Base-by-base conservation (phyloP, 2,797 vertebrate genomes). In the Sebastes jordani region DNA sequence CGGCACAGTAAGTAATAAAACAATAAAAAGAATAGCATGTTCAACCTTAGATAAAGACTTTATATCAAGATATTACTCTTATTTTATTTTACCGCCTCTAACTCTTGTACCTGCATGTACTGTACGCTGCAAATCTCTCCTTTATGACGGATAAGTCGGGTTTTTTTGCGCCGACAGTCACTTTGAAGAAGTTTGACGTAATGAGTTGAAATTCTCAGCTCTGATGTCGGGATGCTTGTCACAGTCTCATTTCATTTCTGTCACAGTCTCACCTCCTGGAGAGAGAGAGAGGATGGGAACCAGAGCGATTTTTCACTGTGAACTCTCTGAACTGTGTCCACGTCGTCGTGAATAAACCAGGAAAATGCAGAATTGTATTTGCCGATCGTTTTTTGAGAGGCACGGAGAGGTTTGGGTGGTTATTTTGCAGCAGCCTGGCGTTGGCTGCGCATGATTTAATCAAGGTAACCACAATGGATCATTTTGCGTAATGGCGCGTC, bases 401-500 rank as follows among this genome's bases (percentile, higher is more conserved):
- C 60, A 2, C 55, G 0, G 14, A 42, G 71, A 70, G 30, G 29
- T n/a, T 11, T 68, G 30, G 58, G 74, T 66, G 59, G 25, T 29
- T 74, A 25, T 62, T 59, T 30, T 55, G 79, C 52, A 46, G 80
- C 81, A 30, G 55, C 42, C 23, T 59, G 56, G 27, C 20, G 16
- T 55, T 42, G 18, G 59, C 60, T 69, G 74, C 4, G 23, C 61
- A 22, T 74, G 77, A 74, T 81, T 85, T 71, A 60, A 81, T 77
- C 70, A 32, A 59, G 62, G 72, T 78, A 82, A 73, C 38, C 78
- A 29, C 76, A 63, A 34, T 77, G 73, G 52, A 72, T 84, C 59
- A 34, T 71, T 64, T 38, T 82, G 74, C 56, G 63, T 84, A 82
- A 87, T 78, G 81, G 76, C 10, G 72, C 82, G 49, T 84, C 46